These are phyloP conservation scores for Cydia splendana DNA, from an alignment of 1,140 invertebrate species.

Conservation along the genomic window DNA sequence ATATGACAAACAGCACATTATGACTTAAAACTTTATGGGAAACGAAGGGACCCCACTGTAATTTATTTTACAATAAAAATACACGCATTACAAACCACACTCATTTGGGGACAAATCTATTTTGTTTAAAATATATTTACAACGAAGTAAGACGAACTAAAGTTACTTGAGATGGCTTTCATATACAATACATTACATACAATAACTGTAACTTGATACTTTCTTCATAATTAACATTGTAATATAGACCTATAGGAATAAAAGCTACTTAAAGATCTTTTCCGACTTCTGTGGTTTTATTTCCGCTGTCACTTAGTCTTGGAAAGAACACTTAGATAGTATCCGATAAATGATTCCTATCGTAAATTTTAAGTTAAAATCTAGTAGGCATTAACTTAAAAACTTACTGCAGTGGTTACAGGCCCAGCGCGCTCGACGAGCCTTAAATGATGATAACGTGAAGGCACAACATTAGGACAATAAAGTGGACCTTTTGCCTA, in stretches of 20 bases:
- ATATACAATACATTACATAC: conserved; percentile 39
- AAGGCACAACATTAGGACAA: conserved; percentile 66
- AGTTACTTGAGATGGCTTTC: conserved; percentile 50
- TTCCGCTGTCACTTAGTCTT: no score
- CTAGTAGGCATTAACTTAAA: conserved; percentile 32
- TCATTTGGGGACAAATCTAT: conserved; percentile 44
- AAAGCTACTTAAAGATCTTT: no score
- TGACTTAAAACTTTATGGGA: no score
- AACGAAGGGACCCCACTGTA: no score
- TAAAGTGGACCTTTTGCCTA: conserved; percentile 64
- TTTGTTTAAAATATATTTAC: conserved; percentile 48
- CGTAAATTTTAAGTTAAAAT: neutral
- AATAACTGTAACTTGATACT: no score
- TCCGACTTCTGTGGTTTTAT: no score
- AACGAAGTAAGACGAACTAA: conserved; percentile 38
- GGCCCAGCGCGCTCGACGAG: conserved; percentile 38
- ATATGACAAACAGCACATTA: no score
- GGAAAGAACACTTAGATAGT: neutral
- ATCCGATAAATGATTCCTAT: neutral
- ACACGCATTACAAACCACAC: conserved; percentile 42
- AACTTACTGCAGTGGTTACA: conserved; percentile 41
- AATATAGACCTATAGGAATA: no score
- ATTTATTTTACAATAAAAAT: conserved; percentile 52
- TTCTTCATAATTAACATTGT: no score
- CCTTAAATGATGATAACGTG: conserved; percentile 61